These are phyloP conservation scores for Congeria kusceri DNA, from an alignment of 2,888 invertebrate genomes.

Conservation along the genomic window DNA sequence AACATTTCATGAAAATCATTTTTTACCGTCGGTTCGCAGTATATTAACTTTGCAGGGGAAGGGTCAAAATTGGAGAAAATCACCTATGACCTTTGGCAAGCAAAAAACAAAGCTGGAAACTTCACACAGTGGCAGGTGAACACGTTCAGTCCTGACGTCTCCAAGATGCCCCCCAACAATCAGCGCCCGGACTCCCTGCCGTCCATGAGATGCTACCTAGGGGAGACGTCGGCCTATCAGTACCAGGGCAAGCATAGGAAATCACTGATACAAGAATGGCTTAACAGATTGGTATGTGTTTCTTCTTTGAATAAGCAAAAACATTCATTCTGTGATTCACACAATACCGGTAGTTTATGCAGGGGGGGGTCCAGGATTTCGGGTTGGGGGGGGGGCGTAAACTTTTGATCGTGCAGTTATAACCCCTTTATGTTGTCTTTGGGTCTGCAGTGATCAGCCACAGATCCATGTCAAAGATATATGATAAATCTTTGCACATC, in stretches of 20 bases:
- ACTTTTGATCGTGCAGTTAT: too few species aligned
- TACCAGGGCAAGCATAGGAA: conserved; percentile 59
- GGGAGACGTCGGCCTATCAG: conserved; percentile 62
- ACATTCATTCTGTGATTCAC: too few species aligned
- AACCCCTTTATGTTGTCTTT: too few species aligned
- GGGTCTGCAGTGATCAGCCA: too few species aligned
- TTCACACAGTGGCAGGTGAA: conserved; percentile 67
- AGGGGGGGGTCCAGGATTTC: too few species aligned
- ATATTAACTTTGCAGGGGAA: conserved; percentile 36
- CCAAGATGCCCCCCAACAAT: conserved; percentile 46
- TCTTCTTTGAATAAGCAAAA: too few species aligned
- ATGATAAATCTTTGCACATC: too few species aligned
- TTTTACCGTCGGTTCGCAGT: background rate
- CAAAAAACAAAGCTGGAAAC: conserved; percentile 35
- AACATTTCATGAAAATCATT: background rate
- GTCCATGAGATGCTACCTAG: conserved; percentile 71
- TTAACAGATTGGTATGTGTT: conserved; percentile 57
- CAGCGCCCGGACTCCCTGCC: conserved; percentile 56
- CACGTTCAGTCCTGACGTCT: conserved; percentile 55
- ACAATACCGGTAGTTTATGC: too few species aligned
- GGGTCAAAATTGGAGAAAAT: conserved; percentile 61
- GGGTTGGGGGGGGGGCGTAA: too few species aligned
- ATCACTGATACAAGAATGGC: conserved; percentile 62
- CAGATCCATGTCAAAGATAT: too few species aligned
- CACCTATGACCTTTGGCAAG: conserved; percentile 51